Evolutionary conservation across 2,797 vertebrate species (phyloP).

Genomic region (Falco biarmicus): DNA sequence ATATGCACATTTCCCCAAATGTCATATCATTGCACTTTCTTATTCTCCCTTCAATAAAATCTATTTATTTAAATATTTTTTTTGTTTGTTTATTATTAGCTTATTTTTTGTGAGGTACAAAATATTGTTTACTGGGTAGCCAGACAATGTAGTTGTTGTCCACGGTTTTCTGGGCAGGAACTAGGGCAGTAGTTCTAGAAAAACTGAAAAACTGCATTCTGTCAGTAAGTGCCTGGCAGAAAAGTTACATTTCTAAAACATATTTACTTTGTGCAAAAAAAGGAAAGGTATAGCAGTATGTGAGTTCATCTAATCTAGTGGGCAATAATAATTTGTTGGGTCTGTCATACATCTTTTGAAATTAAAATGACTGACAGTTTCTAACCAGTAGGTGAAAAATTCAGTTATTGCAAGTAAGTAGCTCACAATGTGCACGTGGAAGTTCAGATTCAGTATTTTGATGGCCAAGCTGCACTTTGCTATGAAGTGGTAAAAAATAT

Average conservation of each 20-base stretch:
- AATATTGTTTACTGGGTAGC: not conserved
- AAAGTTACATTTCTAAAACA: not conserved
- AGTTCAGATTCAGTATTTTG: not conserved
- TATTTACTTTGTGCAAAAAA: not conserved
- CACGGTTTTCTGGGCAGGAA: not conserved
- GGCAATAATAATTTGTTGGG: not conserved
- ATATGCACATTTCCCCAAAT: not conserved
- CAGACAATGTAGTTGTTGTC: not conserved
- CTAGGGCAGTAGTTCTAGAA: not conserved
- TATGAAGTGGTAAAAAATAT: not conserved
- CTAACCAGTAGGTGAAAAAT: not conserved
- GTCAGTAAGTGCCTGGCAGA: not conserved
- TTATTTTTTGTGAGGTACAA: not conserved
- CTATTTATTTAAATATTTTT: not conserved
- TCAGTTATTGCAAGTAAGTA: not conserved
- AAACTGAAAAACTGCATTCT: not conserved
- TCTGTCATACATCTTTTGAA: not conserved
- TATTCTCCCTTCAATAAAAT: fast-evolving
- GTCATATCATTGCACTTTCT: not conserved
- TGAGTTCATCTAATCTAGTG: not conserved
- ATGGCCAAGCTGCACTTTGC: not conserved
- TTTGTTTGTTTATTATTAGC: not conserved
- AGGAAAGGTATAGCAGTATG: not conserved
- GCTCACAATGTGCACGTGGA: not conserved
- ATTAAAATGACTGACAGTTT: not conserved